A percentile compares a stretch with the other conserved stretches of the same genome.
Evolutionary conservation across 1,140 invertebrate species (phyloP).

Genomic region (Heterodera carotae): DNA sequence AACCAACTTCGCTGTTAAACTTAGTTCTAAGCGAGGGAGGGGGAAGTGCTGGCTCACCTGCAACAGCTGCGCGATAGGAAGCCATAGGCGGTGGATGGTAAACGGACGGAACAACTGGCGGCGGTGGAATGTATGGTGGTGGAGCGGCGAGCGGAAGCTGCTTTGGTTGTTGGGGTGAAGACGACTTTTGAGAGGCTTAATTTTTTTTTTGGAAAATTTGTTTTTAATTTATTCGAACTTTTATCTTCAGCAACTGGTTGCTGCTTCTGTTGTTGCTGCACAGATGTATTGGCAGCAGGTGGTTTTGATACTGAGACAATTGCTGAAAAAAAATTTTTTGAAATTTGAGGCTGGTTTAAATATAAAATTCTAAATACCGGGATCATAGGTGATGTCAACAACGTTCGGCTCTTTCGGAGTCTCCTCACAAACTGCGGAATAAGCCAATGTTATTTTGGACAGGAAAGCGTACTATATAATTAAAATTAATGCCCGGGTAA

Average conservation of each 20-base stretch:
- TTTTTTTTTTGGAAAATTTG: not conserved
- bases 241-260: not conserved
- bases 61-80: not conserved
- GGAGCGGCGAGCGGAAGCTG: not conserved
- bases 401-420: constrained; percentile 24
- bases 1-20: too few relatives aligned
- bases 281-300: not conserved
- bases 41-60: not conserved
- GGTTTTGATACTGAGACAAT: constrained; percentile 35
- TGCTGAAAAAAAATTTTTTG: not conserved
- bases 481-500: too few relatives aligned
- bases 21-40: too few relatives aligned
- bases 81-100: not conserved
- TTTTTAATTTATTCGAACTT: not conserved
- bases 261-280: constrained; percentile 9
- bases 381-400: constrained; percentile 29
- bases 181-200: not conserved
- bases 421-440: constrained; percentile 33
- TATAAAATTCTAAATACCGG: not conserved
- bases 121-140: not conserved
- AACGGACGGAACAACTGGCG: not conserved
- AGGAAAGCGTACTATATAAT: not conserved
- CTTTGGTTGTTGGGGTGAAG: not conserved
- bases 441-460: not conserved
- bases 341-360: too few relatives aligned